Evolutionary conservation across 1,140 invertebrate genomes (phyloP).

Genomic region (Trissolcus basalis): DNA sequence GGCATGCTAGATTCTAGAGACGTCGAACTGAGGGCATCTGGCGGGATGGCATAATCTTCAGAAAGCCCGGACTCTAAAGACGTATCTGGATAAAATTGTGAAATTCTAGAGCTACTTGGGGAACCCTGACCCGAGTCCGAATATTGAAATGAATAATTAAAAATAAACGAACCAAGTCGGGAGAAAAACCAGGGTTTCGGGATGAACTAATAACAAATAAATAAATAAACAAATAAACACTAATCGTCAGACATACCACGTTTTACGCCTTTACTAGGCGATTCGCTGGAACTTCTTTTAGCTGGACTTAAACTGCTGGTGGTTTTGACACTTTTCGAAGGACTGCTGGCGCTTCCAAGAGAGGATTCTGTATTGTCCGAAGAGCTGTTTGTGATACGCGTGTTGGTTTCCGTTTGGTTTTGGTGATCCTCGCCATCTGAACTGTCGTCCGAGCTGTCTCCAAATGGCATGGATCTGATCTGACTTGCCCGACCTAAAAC

Average conservation of each 20-base stretch:
- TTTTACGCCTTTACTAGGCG: conserved; percentile 84
- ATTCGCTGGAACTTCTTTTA: conserved; percentile 89
- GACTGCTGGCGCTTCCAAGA: conserved; percentile 83
- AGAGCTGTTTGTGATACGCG: conserved; percentile 77
- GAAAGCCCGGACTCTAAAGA: conserved; percentile 95
- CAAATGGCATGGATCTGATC: conserved; percentile 96
- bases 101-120: conserved; percentile 31
- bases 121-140: neutral
- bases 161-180: neutral
- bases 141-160: neutral
- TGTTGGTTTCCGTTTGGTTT: conserved; percentile 75
- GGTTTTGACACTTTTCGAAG: conserved; percentile 89
- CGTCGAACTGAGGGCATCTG: conserved; percentile 89
- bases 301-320: conserved; percentile 89
- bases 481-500: conserved; percentile 89
- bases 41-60: conserved; percentile 96
- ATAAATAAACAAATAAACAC: neutral
- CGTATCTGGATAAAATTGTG: conserved; percentile 81
- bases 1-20: conserved; percentile 84
- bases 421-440: conserved; percentile 89
- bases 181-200: neutral
- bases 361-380: conserved; percentile 75
- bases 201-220: neutral
- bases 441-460: conserved; percentile 95
- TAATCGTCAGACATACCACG: conserved; percentile 63